These are phyloP conservation scores for Eriosoma lanigerum DNA, from an alignment of 1,140 invertebrate species.

Conservation along the genomic window DNA sequence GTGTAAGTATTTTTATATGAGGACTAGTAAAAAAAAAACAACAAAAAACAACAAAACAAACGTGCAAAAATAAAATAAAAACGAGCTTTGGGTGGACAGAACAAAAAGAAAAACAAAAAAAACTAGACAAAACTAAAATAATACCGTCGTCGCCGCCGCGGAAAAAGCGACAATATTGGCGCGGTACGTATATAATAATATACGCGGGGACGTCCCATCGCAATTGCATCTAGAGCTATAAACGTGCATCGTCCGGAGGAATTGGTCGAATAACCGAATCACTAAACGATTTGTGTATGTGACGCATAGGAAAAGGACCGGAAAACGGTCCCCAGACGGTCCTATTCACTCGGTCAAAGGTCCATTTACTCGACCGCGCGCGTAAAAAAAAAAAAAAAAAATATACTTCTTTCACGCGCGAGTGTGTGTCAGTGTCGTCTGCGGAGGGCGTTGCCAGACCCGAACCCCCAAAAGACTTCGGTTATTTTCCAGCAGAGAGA, in stretches of 20 bases:
- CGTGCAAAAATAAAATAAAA: slow-evolving; percentile 16
- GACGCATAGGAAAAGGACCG: slow-evolving; percentile 37
- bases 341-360: slow-evolving; percentile 50
- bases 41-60: not conserved
- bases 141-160: not conserved
- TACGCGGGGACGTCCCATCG: slow-evolving; percentile 38
- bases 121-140: not conserved
- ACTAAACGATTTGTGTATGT: slow-evolving; percentile 49
- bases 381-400: not conserved
- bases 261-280: slow-evolving; percentile 51
- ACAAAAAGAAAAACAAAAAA: slow-evolving; percentile 8
- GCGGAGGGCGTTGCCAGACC: slow-evolving; percentile 42
- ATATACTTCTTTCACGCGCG: no score
- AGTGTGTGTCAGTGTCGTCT: not conserved
- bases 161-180: slow-evolving; percentile 15
- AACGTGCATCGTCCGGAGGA: slow-evolving; percentile 37
- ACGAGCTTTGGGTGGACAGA: no score
- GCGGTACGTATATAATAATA: not conserved
- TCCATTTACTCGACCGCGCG: slow-evolving; percentile 34
- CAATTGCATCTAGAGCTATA: slow-evolving; percentile 28
- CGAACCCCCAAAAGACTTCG: slow-evolving; percentile 45
- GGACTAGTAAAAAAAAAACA: no score
- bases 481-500: slow-evolving; percentile 21
- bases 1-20: no score
- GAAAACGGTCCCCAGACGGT: slow-evolving; percentile 47